Conservation (phyloP, 2,113 vertebrate species). For the Cervus canadensis region DNA sequence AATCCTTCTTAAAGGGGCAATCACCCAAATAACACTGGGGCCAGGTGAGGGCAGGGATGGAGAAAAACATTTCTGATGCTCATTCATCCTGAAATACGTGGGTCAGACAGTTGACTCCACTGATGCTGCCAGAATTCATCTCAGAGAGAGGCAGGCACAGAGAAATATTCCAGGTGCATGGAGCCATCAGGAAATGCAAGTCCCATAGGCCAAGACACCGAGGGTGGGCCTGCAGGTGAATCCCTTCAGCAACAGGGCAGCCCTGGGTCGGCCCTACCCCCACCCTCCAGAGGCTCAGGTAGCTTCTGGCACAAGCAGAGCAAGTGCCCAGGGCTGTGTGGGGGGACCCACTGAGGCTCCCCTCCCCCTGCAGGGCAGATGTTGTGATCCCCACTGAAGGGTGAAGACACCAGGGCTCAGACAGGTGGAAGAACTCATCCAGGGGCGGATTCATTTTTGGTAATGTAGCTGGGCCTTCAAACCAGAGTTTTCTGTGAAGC, state of each 20-base stretch:
- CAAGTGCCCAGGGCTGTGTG: accelerated
- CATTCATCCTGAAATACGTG: slow-evolving; percentile 40
- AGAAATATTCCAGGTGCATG: neutral
- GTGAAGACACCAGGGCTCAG: neutral
- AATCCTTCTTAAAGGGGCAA: neutral
- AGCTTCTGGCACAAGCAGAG: accelerated
- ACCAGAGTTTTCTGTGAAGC: neutral
- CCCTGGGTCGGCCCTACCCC: neutral
- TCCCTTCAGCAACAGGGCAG: neutral
- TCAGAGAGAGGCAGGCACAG: neutral
- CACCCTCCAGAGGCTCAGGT: too few species aligned
- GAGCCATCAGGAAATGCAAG: neutral
- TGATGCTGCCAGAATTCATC: slow-evolving; percentile 21
- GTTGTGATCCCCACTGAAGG: neutral
- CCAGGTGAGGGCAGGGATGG: neutral
- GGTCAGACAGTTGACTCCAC: slow-evolving; percentile 8
- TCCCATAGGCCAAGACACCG: neutral
- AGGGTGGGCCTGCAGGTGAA: neutral
- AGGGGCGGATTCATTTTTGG: too few species aligned
- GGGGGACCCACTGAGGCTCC: accelerated
- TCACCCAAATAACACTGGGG: neutral
- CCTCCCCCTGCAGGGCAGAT: neutral
- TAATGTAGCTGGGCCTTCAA: neutral
- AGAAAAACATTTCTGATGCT: slow-evolving; percentile 52
- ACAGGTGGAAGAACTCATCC: neutral